These are phyloP conservation scores for Psettodes erumei DNA, from an alignment of 2,113 vertebrate genomes.

Conservation along the genomic window DNA sequence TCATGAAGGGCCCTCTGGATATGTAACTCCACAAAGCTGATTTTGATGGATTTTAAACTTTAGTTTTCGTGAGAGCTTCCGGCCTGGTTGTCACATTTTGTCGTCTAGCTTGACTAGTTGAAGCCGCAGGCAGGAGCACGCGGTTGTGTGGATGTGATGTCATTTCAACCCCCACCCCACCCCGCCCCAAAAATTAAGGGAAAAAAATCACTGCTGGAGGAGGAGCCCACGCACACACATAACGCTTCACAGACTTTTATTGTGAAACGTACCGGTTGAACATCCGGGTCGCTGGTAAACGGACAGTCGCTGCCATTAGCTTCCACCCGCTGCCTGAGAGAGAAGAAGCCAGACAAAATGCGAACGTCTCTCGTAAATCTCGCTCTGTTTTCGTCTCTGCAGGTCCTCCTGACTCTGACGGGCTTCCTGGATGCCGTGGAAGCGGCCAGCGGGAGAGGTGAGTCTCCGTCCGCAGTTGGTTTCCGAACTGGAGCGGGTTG, in stretches of 20 bases:
- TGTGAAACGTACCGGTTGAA: slow-evolving; percentile 40
- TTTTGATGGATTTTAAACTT: slow-evolving; percentile 7
- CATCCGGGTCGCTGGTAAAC: slow-evolving; percentile 56
- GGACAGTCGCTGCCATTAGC: slow-evolving; percentile 17
- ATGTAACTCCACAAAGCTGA: neutral
- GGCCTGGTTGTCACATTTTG: neutral
- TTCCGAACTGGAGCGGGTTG: neutral
- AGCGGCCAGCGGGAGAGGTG: slow-evolving; percentile 75
- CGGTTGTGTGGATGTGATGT: slow-evolving; percentile 69
- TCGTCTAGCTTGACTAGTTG: slow-evolving; percentile 46
- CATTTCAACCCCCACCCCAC: neutral
- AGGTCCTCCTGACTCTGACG: slow-evolving; percentile 62
- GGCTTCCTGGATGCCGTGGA: slow-evolving; percentile 56
- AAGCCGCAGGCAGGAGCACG: slow-evolving; percentile 53
- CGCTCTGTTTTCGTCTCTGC: slow-evolving; percentile 57
- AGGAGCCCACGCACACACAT: neutral
- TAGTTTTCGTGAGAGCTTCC: neutral
- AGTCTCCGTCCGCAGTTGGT: slow-evolving; percentile 24
- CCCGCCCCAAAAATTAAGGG: slow-evolving; percentile 1
- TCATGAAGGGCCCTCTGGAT: too few species aligned
- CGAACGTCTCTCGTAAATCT: slow-evolving; percentile 50
- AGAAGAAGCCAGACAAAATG: slow-evolving; percentile 61
- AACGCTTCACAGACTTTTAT: slow-evolving; percentile 19
- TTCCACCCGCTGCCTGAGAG: neutral
- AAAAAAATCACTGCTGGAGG: neutral